Evolutionary conservation across 2,888 invertebrate species (phyloP).

Genomic region (Lasioglossum malachurum): DNA sequence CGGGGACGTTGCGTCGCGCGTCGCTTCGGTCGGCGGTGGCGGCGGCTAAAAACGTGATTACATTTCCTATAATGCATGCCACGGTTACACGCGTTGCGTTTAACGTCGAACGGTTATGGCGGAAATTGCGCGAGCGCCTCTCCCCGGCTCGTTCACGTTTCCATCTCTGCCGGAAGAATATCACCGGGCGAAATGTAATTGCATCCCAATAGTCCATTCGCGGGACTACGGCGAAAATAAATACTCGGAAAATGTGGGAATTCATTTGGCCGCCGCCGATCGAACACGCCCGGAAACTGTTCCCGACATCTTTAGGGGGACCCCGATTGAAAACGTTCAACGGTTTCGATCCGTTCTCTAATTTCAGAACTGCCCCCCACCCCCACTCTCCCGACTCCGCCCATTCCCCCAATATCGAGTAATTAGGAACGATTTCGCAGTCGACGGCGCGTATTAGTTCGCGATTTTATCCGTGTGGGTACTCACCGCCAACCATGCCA

Average conservation of each 20-base stretch:
- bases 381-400: background rate
- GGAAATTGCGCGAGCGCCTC: constrained; percentile 48
- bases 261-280: constrained; percentile 26
- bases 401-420: background rate
- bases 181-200: constrained; percentile 43
- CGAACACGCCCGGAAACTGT: constrained; percentile 4
- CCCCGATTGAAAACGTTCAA: background rate
- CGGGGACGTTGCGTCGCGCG: background rate
- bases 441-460: background rate
- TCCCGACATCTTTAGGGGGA: background rate
- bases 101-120: constrained; percentile 58
- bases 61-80: constrained; percentile 50
- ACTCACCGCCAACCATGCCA: background rate
- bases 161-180: constrained; percentile 38
- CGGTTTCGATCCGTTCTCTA: background rate
- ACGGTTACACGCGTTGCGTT: constrained; percentile 44
- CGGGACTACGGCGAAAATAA: constrained; percentile 20
- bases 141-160: constrained; percentile 8
- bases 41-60: constrained; percentile 45
- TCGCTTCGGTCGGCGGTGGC: background rate
- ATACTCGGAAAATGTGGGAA: constrained; percentile 26
- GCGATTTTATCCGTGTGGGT: background rate
- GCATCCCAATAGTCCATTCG: constrained; percentile 38
- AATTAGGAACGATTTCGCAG: constrained; percentile 14
- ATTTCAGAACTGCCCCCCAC: background rate